A percentile compares a stretch with the other conserved stretches of the same genome.
Conservation (phyloP, 2,888 invertebrate species). For the Oxycera nigricornis region DNA sequence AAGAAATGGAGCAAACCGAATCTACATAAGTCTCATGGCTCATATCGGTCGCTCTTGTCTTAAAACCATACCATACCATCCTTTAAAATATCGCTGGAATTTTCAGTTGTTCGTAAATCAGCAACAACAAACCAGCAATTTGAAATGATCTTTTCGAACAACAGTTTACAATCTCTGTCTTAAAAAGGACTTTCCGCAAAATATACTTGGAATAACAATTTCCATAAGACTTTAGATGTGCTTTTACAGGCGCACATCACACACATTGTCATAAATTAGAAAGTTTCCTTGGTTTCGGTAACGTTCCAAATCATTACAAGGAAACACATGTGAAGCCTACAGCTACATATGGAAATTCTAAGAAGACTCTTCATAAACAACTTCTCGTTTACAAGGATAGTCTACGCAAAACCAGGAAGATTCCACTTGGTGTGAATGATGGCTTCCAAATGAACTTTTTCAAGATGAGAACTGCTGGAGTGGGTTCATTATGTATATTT, state of each 20-base stretch:
- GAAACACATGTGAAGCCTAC: not conserved
- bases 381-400: not conserved
- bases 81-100: not conserved
- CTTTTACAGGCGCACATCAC: not conserved
- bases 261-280: not conserved
- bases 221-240: not conserved
- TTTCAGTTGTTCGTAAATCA: no score
- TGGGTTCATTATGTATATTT: no score
- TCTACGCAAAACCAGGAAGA: not conserved
- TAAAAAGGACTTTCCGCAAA: no score
- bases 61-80: no score
- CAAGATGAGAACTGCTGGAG: not conserved
- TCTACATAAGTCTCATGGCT: no score
- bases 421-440: not conserved
- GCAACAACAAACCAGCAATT: no score
- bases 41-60: no score
- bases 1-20: no score
- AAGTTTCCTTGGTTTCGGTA: not conserved
- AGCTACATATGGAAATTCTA: not conserved
- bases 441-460: not conserved
- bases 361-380: not conserved
- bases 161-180: not conserved
- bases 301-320: not conserved
- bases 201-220: not conserved
- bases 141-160: not conserved